Evolutionary conservation across 2,113 vertebrate species (phyloP), one percentile per base, ranked within the genome.

Genomic region (Aix galericulata): DNA sequence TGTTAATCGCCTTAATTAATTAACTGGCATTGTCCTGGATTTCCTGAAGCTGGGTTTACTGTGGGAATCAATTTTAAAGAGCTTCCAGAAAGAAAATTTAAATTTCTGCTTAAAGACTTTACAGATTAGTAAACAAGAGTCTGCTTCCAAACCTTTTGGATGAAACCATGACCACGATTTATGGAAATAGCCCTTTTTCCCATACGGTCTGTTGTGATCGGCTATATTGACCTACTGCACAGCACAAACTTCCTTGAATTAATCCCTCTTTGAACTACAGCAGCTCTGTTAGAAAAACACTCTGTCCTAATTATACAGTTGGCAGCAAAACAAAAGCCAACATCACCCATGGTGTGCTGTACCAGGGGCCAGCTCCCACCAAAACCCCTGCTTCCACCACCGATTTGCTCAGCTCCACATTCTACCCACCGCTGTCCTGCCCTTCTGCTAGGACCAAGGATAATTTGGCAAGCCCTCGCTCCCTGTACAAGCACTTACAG

Each of bases 1-100:
- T 60, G 66, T 78, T 96, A 93, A 96, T 95, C 77, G 55, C 92
- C 78, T 97, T 97, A 92, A 95, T 95, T 97, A 96, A 97, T 93
- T 92, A 97, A 96, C 92, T 91, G 77, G 77, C 66, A 97, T 81
- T 93, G 73, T 93, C 75, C 82, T 94, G 53, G 86, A 77, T 94
- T 96, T 97, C 94, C 82, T 93, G 86, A 77, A 93, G 78, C 94
- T 93, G 71, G 23, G 48, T 81, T 95, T 91, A 92, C 71, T 78
- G 71, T 63, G 60, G 62, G 91, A 94, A 95, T 95, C 93, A 95
- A 95, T 90, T 94, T 79, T 93, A 91, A 97, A 96, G 87, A 78
- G 91, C 89, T 94, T 91, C 91, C 80, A 91, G 92, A 77, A 97
- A 64, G 91, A 89, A 87, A 89, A 89, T 86, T 92, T 89, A 68